Evolutionary conservation across 92 coral and sea anemone genomes (phyloP), one percentile per base, ranked within the genome.

Genomic region (Anthopleura xanthogrammica): DNA sequence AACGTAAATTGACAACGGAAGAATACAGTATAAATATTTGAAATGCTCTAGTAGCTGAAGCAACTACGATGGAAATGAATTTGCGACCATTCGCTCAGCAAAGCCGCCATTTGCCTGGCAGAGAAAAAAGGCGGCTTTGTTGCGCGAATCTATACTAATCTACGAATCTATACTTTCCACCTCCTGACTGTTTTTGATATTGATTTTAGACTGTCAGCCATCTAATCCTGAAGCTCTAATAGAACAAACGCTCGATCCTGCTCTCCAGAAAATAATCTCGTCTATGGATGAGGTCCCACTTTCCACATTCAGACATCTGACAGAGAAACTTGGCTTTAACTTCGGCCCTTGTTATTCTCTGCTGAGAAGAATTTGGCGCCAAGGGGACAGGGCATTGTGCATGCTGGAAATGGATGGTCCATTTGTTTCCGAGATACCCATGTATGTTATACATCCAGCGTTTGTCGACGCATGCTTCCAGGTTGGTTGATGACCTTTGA

Each of bases 391-490:
- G 54, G 98, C 90, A 4, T 75, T 95, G 16, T 91, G 95, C 78
- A 14, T 87, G 79, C 20, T 95, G 5, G 88, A 84, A 40, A 83
- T 91, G 83, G 86, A 85, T 19, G 86, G 78, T 9, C 62, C 78
- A 4, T 40, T 41, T 4, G 14, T 12, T 39, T 41, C 41, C 60
- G 94, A 95, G 75, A 80, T 80, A 60, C 76, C 72, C 14, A n/a
- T 65, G 73, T 95, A 95, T 60, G 86, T 95, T 14, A 79, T 93
- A n/a, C 98, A 95, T 76, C 98, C 98, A 1, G 89, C 97, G 12
- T 83, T 95, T 29, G 79, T 95, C 50, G 98, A 95, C 77, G 95
- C 98, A 3, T 95, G 98, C 55, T 87, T 95, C 20, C 98, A 95
- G 86, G 91, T 89, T 57, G n/a, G 36, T 76, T 17, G 9, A 17